A percentile compares a stretch with the other conserved stretches of the same genome.
Evolutionary conservation across 1,140 invertebrate genomes (phyloP).

Genomic region (Kradibia gibbosae): DNA sequence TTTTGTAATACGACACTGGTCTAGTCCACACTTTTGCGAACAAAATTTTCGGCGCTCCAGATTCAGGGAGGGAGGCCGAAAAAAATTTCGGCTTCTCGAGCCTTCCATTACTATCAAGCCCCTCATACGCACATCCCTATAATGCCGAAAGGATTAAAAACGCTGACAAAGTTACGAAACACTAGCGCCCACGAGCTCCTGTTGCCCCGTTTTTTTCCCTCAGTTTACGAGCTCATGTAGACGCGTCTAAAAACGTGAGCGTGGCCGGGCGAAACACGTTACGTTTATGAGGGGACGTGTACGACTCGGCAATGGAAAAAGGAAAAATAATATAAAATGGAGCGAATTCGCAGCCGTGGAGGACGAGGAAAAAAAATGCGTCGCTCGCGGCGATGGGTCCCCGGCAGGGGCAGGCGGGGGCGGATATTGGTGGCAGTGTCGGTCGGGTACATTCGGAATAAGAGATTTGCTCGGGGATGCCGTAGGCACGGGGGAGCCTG

Average conservation of each 20-base stretch:
- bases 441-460: constrained; percentile 54
- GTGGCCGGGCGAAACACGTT: not conserved
- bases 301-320: constrained; percentile 16
- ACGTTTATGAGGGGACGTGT: constrained; percentile 22
- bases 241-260: not conserved
- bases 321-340: constrained; percentile 12
- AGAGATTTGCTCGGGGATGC: constrained; percentile 57
- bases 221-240: constrained; percentile 13
- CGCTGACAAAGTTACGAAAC: constrained; percentile 70
- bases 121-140: not conserved
- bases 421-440: too few relatives aligned
- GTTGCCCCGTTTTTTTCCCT: not conserved
- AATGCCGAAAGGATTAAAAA: constrained; percentile 61
- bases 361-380: not conserved
- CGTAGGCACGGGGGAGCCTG: too few relatives aligned
- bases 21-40: not conserved
- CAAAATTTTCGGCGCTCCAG: not conserved
- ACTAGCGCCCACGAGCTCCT: constrained; percentile 52
- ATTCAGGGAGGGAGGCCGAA: too few relatives aligned
- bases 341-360: not conserved
- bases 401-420: too few relatives aligned
- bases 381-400: not conserved
- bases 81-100: constrained; percentile 17
- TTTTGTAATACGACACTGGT: not conserved
- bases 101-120: not conserved